Conservation (phyloP, 2,797 vertebrate species). For the Urocyon cinereoargenteus region DNA sequence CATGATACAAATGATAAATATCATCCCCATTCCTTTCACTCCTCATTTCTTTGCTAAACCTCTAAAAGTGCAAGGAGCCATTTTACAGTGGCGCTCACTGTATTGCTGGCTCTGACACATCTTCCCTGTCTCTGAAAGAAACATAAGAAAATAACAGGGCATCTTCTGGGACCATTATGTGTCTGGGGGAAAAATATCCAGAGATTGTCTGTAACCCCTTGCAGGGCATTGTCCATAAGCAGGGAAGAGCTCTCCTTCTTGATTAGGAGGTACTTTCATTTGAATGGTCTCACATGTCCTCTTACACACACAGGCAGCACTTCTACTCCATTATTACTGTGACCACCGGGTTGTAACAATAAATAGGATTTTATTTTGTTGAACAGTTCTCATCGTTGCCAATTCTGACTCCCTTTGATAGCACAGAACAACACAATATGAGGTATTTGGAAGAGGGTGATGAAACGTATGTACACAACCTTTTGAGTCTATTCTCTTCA, state of each 20-base stretch:
- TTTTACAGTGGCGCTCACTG: not conserved
- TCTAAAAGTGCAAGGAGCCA: not conserved
- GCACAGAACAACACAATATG: not conserved
- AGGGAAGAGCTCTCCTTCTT: not conserved
- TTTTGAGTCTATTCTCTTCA: not conserved
- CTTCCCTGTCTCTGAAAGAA: not conserved
- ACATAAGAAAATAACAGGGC: not conserved
- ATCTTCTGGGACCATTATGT: not conserved
- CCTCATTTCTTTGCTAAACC: not conserved
- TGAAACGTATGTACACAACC: not conserved
- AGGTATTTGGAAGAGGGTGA: not conserved
- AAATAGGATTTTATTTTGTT: slow-evolving; percentile 12
- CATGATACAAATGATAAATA: not conserved
- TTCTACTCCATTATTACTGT: not conserved
- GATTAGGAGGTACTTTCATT: slow-evolving; percentile 48
- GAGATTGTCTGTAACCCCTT: not conserved
- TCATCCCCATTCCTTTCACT: not conserved
- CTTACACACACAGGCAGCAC: not conserved
- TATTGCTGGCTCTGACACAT: not conserved
- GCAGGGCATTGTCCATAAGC: not conserved
- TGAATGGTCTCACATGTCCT: not conserved
- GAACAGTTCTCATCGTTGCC: not conserved
- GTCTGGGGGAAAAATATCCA: not conserved
- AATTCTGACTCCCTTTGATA: slow-evolving; percentile 35
- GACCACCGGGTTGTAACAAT: not conserved